Conservation (phyloP, 1,140 invertebrate species). For the Neotoxoptera formosana region DNA sequence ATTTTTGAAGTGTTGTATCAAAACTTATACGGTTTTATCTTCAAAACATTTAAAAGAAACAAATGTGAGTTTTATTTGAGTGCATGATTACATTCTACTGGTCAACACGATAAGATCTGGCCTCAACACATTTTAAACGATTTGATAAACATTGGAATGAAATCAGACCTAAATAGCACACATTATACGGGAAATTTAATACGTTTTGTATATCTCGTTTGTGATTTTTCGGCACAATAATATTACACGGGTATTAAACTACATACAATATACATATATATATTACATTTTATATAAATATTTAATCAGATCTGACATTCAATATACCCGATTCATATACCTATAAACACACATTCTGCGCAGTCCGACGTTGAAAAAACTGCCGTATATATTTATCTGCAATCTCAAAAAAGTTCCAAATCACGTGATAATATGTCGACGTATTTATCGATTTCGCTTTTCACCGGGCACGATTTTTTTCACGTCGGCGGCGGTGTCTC, state of each 20-base stretch:
- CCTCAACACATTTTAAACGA: not conserved
- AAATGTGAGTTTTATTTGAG: not conserved
- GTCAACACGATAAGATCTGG: not conserved
- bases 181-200: not conserved
- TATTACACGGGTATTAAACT: not conserved
- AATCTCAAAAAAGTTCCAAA: not conserved
- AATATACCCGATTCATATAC: not conserved
- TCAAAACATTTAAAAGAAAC: not conserved
- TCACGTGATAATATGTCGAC: not conserved
- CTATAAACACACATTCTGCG: not conserved
- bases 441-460: not conserved
- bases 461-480: not conserved
- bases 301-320: not conserved
- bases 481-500: not conserved
- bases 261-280: too few species aligned
- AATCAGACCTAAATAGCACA: not conserved
- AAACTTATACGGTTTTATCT: not conserved
- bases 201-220: conserved; percentile 1
- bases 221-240: not conserved
- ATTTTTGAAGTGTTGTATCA: not conserved
- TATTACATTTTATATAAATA: not conserved
- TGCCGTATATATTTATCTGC: not conserved
- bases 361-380: not conserved
- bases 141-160: not conserved
- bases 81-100: not conserved